phyloP scores from a whole-genome alignment of 2,113 vertebrate species.

The Xenopus tropicalis region UCB_Xtro_10.0 CM004444.2:150772501-150773000 shows the following conservation, averaged over 20 bases:
- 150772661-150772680: conserved; percentile 14
- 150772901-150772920: conserved; percentile 10
- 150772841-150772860: conserved; percentile 29
- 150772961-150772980: too few relatives aligned
- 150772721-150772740: conserved; percentile 32
- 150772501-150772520: too few relatives aligned
- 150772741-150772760: conserved; percentile 26
- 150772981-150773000: too few relatives aligned
- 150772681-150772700: conserved; percentile 5
- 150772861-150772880: conserved; percentile 22
- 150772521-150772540: too few relatives aligned
- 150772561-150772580: too few relatives aligned
- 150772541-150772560: too few relatives aligned
- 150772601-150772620: too few relatives aligned
- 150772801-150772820: conserved; percentile 33
- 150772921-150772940: too few relatives aligned
- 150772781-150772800: conserved; percentile 34
- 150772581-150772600: too few relatives aligned
- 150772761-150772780: conserved; percentile 25
- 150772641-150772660: too few relatives aligned
- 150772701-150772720: conserved; percentile 26
- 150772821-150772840: conserved; percentile 35
- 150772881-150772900: conserved; percentile 11
- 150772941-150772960: too few relatives aligned
- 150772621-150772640: too few relatives aligned